A percentile compares a stretch with the other conserved stretches of the same genome.
phyloP scores from a whole-genome alignment of 1,140 invertebrate species.

The Drosophila prosaltans region DNA sequence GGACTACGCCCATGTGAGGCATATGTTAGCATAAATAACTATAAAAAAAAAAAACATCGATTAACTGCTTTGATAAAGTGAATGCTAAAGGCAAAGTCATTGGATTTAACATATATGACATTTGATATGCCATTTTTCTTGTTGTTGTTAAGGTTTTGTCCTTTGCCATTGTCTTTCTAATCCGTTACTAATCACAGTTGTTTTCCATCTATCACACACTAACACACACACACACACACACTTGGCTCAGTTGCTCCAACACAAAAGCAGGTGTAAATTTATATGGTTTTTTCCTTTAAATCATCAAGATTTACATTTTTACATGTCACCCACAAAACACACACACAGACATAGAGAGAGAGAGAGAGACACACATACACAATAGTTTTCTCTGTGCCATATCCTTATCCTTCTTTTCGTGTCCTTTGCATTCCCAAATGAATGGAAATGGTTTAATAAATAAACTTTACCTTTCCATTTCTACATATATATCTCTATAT shows the following conservation, averaged over 20 bases:
- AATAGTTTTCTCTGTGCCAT: not conserved
- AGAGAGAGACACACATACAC: no score
- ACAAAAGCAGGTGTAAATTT: conserved; percentile 12
- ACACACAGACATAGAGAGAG: not conserved
- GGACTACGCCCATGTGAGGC: no score
- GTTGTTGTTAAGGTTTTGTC: not conserved
- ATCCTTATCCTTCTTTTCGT: conserved; percentile 2
- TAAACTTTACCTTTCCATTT: conserved; percentile 1
- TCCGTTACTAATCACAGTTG: conserved; percentile 4
- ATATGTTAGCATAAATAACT: no score
- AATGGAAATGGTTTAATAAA: conserved; percentile 9
- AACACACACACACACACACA: not conserved
- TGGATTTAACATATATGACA: not conserved
- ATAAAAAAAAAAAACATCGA: no score
- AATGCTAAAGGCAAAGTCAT: not conserved
- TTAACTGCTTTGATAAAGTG: no score
- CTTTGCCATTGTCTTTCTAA: not conserved
- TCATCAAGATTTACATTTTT: conserved; percentile 5
- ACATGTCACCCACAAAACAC: not conserved
- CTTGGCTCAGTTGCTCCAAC: not conserved
- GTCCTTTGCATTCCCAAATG: conserved; percentile 1
- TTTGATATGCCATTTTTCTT: conserved; percentile 1
- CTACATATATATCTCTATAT: no score
- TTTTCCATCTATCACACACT: not conserved
- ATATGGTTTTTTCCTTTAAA: conserved; percentile 7